Percentiles rank a stretch among this genome's conserved stretches.
Conservation (phyloP, 2,888 invertebrate species). For the Bellardia pandia region DNA sequence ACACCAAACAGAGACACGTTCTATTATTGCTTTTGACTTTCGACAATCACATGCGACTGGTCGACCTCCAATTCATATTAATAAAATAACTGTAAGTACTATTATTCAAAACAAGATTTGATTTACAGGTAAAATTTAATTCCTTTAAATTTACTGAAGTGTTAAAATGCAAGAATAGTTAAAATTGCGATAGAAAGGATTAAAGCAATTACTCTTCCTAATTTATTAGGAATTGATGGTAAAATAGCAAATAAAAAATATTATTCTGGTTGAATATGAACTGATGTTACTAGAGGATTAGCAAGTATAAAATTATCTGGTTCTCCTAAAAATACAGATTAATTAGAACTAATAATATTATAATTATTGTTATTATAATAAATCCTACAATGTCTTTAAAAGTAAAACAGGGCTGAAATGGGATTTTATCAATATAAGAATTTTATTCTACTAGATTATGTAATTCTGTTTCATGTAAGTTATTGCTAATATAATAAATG, state of each 20-base stretch:
- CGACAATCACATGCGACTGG: constrained; percentile 83
- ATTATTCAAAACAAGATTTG: constrained; percentile 87
- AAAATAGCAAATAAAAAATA: constrained; percentile 93
- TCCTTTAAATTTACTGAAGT: constrained; percentile 86
- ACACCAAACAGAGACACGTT: no score
- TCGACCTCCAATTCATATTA: constrained; percentile 90
- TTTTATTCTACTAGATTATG: constrained; percentile 88
- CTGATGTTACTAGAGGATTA: constrained; percentile 86
- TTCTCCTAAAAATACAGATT: constrained; percentile 87
- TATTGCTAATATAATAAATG: constrained; percentile 88
- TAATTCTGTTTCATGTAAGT: constrained; percentile 88
- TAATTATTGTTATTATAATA: constrained; percentile 85
- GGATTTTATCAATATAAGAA: constrained; percentile 88
- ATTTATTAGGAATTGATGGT: constrained; percentile 91
- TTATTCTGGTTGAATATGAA: constrained; percentile 93
- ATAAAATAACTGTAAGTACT: constrained; percentile 85
- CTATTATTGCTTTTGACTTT: no score
- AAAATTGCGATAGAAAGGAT: constrained; percentile 88
- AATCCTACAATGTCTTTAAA: constrained; percentile 88
- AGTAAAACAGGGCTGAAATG: constrained; percentile 88
- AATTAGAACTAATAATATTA: constrained; percentile 85
- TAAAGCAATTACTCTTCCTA: constrained; percentile 87
- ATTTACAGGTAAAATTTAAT: constrained; percentile 87
- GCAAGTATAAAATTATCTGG: constrained; percentile 89
- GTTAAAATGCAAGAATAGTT: constrained; percentile 86